A percentile compares a stretch with the other conserved stretches of the same genome.
phyloP scores from a whole-genome alignment of 2,888 invertebrate species.

The Drosophila flavopinicola region DNA sequence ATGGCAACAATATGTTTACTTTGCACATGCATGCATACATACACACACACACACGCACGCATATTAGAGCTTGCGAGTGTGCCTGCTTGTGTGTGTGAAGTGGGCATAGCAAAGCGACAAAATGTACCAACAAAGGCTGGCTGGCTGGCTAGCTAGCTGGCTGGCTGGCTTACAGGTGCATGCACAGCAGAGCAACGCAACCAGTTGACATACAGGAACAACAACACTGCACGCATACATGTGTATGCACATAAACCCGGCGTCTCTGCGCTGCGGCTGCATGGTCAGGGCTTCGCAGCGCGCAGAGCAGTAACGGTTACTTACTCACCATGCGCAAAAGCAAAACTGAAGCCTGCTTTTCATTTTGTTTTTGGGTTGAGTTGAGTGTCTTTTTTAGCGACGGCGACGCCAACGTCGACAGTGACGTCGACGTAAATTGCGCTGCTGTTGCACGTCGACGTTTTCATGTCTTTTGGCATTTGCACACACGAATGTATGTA shows the following conservation, averaged over 20 bases:
- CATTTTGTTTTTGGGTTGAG: slow-evolving; percentile 15
- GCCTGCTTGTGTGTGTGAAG: slow-evolving; percentile 32
- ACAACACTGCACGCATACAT: slow-evolving; percentile 1
- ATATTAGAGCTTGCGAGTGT: no score
- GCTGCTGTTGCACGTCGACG: slow-evolving; percentile 48
- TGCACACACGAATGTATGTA: slow-evolving; percentile 10
- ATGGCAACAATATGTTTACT: slow-evolving; percentile 74
- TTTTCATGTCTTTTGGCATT: slow-evolving; percentile 60
- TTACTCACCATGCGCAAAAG: slow-evolving; percentile 42
- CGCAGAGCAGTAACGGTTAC: slow-evolving; percentile 36
- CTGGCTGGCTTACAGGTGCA: slow-evolving; percentile 63
- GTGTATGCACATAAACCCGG: slow-evolving; percentile 5
- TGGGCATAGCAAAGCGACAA: slow-evolving; percentile 48
- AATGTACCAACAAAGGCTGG: slow-evolving; percentile 54
- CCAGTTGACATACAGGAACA: slow-evolving; percentile 54
- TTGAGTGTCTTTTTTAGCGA: slow-evolving; percentile 15
- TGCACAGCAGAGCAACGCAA: slow-evolving; percentile 65
- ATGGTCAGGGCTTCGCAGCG: slow-evolving; percentile 68
- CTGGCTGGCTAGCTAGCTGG: slow-evolving; percentile 39
- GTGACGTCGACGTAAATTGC: slow-evolving; percentile 38
- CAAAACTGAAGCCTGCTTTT: slow-evolving; percentile 28
- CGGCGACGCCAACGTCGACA: slow-evolving; percentile 3
- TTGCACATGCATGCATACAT: slow-evolving; percentile 27
- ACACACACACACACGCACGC: slow-evolving; percentile 12
- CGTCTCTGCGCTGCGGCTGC: slow-evolving; percentile 36